phyloP scores from a whole-genome alignment of 2,113 vertebrate genomes.

The Pipa parva region DNA sequence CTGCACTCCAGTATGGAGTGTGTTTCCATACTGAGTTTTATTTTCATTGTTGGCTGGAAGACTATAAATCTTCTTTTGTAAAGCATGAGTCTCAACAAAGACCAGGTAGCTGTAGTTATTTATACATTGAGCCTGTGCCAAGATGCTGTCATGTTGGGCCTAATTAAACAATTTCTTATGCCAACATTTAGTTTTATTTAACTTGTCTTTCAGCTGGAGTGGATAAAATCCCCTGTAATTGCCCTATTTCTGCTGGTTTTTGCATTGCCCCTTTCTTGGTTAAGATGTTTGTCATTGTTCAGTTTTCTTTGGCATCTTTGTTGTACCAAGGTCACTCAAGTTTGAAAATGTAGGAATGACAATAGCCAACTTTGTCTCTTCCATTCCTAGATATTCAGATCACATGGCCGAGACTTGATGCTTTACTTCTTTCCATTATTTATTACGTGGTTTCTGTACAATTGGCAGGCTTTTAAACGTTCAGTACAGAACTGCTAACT shows the following conservation, averaged over 20 bases:
- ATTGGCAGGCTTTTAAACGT: too few species aligned
- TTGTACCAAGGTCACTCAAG: neutral
- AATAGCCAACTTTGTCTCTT: neutral
- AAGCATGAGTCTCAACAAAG: neutral
- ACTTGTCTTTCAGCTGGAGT: conserved; percentile 10
- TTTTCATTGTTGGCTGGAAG: neutral
- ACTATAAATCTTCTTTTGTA: neutral
- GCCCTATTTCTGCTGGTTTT: neutral
- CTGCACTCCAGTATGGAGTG: neutral
- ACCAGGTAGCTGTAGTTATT: neutral
- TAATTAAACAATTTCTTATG: neutral
- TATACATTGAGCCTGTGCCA: neutral
- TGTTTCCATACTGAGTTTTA: too few species aligned
- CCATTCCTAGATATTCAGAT: neutral
- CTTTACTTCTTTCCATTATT: too few species aligned
- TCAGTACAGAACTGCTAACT: too few species aligned
- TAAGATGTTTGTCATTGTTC: neutral
- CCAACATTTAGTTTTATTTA: neutral
- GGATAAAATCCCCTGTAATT: conserved; percentile 1
- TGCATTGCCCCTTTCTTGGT: neutral
- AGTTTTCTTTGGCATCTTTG: neutral
- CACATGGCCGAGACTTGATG: too few species aligned
- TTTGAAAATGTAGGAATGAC: neutral
- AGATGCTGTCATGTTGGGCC: conserved; percentile 6
- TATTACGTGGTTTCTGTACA: too few species aligned